Base-by-base conservation (phyloP, 37 sponge, comb jelly and placozoan genomes). In the Aplysina aerophoba region DNA sequence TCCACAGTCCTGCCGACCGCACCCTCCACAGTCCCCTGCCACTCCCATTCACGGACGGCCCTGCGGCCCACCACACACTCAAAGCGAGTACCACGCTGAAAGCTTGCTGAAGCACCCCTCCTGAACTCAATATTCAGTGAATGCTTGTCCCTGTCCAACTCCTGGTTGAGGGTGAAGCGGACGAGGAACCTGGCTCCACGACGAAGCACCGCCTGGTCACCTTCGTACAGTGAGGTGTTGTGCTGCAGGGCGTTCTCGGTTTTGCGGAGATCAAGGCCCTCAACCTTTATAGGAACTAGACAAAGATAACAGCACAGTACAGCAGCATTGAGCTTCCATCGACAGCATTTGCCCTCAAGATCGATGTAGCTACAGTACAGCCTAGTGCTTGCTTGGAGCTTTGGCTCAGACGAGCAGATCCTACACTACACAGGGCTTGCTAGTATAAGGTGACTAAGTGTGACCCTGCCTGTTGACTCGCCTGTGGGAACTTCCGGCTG, bases 11-110 rank as follows among this genome's bases (percentile, higher is more conserved):
- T 75, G 37, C 78, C 78, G 5, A 1, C 25, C 11, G n/a, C 41
- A 25, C n/a, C 21, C 17, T 38, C 78, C 14, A 75, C 25, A 19
- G 1, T 20, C 14, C 78, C 78, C 21, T 40, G 33, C 78, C 78
- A 75, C 25, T 75, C 78, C 78, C 78, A 75, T 13, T 75, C 78
- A 24, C 78, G 44, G 78, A 75, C 78, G 6, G 78, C 78, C 4
- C 78, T 38, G 4, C 78, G 37, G 2, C 39, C 78, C 16, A 75
- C 25, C 25, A 75, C 50, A 41, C 78, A 75, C 78, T 75, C 78
- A 69, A 69, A 69, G 6, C 71, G 71, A 69, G 35, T 69, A 0
- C 78, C 78, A 15, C 25, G 22, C 37, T 24, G 44, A 75, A 75
- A 75, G 53, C 37, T 19, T 36, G 78, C 25, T 16, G 22, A 24